Base-by-base conservation (phyloP, 2,888 invertebrate species). In the Perdita meconis region DNA sequence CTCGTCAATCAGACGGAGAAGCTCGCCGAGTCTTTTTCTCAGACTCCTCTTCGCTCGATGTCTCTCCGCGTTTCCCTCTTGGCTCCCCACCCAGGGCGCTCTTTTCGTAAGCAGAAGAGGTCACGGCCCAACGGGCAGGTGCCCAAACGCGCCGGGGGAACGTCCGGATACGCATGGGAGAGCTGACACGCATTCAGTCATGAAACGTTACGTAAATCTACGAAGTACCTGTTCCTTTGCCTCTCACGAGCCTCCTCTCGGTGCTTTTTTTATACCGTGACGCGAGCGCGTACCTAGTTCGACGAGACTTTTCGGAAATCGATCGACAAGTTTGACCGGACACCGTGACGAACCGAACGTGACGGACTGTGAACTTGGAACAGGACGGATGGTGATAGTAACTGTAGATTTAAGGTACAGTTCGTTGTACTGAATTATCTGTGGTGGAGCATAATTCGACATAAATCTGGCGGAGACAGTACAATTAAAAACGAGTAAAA, bases 1-100 rank as follows among this genome's bases (percentile, higher is more conserved):
- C 90, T 91, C 91, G 91, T 91, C 92, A 92, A 91, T 91, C 91
- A 91, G 89, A 87, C 80, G 83, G 84, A 84, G 85, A 86, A 68
- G 83, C 85, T 75, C 83, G 75, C 68, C 73, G 67, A 79, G 40
- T 64, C 63, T 72, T 81, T 78, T 73, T 75, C 82, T 70, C 76
- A 10, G 44, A 42, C 70, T 13, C 59, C n/a, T 53, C 63, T 13
- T 50, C n/a, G n/a, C 56, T 66, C 42, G 12, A 55, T 16, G 53
- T 66, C 34, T 64, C 59, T 55, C 42, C 55, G 57, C 67, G 64
- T 81, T 61, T 74, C 67, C 64, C 57, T 64, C 68, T 42, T n/a
- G n/a, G 10, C 12, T 22, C 42, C 57, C 51, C 59, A 0, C 36
- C n/a, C 42, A 16, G 22, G 12, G 13, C 16, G 16, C 26, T 40